Evolutionary conservation across 1,140 invertebrate genomes (phyloP).

Genomic region (Amphibalanus amphitrite): DNA sequence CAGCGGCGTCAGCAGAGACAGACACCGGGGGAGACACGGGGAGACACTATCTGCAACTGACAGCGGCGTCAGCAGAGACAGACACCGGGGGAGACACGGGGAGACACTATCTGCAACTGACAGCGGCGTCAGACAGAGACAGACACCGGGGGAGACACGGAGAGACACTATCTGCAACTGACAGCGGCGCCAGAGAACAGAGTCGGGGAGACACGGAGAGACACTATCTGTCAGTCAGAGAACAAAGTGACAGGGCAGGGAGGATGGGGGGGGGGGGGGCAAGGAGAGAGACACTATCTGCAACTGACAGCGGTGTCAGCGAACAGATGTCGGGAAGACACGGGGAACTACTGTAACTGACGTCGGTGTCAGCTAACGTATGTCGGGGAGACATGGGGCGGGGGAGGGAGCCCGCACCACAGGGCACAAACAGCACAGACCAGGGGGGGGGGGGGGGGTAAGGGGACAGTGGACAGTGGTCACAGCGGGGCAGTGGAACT

Average conservation of each 20-base stretch:
- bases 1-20: not conserved
- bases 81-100: no score
- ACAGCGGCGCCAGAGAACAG: not conserved
- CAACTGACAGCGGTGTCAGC: not conserved
- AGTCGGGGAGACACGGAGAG: no score
- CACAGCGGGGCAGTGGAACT: no score
- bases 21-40: no score
- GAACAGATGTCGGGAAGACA: no score
- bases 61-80: not conserved
- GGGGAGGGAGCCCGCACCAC: no score
- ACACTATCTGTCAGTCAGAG: not conserved
- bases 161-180: not conserved
- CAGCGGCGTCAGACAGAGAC: not conserved
- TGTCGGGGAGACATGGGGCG: no score
- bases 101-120: not conserved
- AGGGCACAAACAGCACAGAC: no score
- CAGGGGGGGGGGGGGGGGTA: no score
- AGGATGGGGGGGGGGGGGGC: not conserved
- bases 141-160: no score
- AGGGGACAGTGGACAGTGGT: no score
- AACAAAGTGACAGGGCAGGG: not conserved
- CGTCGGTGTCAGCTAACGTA: not conserved
- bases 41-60: not conserved
- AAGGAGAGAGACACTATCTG: not conserved
- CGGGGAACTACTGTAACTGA: not conserved